Evolutionary conservation across 2,113 vertebrate genomes (phyloP).

Genomic region (Anguilla japonica): DNA sequence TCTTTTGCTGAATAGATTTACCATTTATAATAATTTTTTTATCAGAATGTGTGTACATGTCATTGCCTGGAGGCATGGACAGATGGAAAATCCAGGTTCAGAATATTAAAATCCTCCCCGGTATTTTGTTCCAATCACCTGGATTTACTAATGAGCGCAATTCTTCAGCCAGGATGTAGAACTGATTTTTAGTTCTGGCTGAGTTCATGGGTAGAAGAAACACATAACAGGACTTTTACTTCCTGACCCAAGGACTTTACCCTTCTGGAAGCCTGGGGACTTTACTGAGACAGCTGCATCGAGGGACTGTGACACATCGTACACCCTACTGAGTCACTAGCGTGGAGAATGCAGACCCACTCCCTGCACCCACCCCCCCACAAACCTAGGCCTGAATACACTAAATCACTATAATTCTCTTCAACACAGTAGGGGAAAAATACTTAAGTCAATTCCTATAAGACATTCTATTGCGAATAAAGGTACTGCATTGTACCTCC

Average conservation of each 20-base stretch:
- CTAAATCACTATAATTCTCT: constrained; percentile 7
- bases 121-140: too few relatives aligned
- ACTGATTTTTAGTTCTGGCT: too few relatives aligned
- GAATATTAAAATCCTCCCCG: too few relatives aligned
- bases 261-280: not conserved
- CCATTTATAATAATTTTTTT: too few relatives aligned
- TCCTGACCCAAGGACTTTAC: too few relatives aligned
- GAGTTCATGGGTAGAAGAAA: too few relatives aligned
- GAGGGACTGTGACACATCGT: not conserved
- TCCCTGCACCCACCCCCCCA: not conserved
- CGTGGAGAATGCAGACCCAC: not conserved
- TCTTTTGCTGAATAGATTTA: too few relatives aligned
- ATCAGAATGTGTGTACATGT: not conserved
- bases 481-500: not conserved
- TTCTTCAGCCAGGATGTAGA: too few relatives aligned
- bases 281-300: not conserved
- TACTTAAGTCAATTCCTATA: not conserved
- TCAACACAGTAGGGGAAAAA: not conserved
- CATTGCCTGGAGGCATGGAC: too few relatives aligned
- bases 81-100: too few relatives aligned
- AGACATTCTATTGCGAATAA: not conserved
- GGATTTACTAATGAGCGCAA: too few relatives aligned
- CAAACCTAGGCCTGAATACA: not conserved
- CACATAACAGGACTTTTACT: too few relatives aligned
- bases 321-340: not conserved